Percentiles rank a stretch among this genome's conserved stretches.
Evolutionary conservation across 2,888 invertebrate species (phyloP).

Genomic region (Drosophila diplacantha): DNA sequence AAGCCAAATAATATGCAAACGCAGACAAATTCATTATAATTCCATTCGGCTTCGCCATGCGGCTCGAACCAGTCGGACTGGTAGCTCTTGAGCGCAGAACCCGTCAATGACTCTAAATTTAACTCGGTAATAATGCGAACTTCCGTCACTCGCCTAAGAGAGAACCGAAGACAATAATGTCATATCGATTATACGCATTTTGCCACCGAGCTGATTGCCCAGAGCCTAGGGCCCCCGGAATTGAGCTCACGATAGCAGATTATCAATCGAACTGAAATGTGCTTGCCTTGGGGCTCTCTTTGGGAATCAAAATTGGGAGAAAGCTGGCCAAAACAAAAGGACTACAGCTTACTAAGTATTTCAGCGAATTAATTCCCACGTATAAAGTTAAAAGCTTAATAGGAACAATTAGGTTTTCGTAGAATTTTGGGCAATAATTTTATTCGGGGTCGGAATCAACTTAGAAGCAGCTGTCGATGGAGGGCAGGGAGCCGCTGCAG

Average conservation of each 20-base stretch:
- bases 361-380: not conserved
- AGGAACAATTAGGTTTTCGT: not conserved
- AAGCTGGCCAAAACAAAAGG: conserved; percentile 27
- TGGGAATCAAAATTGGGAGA: conserved; percentile 22
- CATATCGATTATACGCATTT: conserved; percentile 39
- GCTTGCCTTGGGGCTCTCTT: conserved; percentile 12
- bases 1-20: conserved; percentile 53
- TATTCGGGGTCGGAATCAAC: conserved; percentile 3
- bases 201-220: conserved; percentile 26
- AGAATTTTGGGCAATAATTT: conserved; percentile 10
- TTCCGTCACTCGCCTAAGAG: conserved; percentile 29
- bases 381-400: not conserved
- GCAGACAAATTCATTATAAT: conserved; percentile 45
- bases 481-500: conserved; percentile 64
- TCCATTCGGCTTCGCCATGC: conserved; percentile 26
- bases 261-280: conserved; percentile 26
- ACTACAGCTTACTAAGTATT: conserved; percentile 1
- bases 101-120: conserved; percentile 36
- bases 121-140: conserved; percentile 54
- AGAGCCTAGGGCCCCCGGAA: conserved; percentile 18
- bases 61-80: conserved; percentile 42
- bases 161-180: conserved; percentile 27
- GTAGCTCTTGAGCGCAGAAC: conserved; percentile 29
- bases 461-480: conserved; percentile 68
- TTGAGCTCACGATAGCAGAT: conserved; percentile 32